phyloP scores from a whole-genome alignment of 2,888 invertebrate species.

The Anticlea derivata region DNA sequence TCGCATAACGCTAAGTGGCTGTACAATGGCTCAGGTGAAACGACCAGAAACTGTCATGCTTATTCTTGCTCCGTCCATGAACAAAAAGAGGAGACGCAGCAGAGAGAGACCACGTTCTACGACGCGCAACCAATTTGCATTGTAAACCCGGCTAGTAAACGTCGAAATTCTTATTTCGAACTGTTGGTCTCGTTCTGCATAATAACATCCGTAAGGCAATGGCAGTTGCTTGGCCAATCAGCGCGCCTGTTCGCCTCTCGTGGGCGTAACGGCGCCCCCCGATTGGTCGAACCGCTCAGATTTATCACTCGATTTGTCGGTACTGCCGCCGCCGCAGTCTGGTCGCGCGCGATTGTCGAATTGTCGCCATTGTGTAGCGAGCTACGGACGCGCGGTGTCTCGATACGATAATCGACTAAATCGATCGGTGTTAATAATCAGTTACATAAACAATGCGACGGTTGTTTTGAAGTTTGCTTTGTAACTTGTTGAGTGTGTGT shows the following conservation, averaged over 20 bases:
- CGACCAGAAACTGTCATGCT: constrained; percentile 57
- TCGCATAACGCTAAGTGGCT: constrained; percentile 54
- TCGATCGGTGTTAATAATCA: constrained; percentile 59
- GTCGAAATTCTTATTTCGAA: constrained; percentile 81
- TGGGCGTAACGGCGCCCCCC: constrained; percentile 70
- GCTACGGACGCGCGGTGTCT: constrained; percentile 66
- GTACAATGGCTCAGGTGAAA: constrained; percentile 54
- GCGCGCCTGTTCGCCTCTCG: constrained; percentile 64
- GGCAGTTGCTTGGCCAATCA: constrained; percentile 81
- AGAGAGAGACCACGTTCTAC: constrained; percentile 70
- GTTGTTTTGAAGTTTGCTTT: constrained; percentile 43
- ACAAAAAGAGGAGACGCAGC: constrained; percentile 59
- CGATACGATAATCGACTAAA: constrained; percentile 64
- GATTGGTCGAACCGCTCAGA: constrained; percentile 70
- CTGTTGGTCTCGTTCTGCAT: constrained; percentile 81
- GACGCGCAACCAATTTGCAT: constrained; percentile 80
- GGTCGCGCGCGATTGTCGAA: constrained; percentile 77
- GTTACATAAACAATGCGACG: constrained; percentile 54
- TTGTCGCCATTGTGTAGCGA: constrained; percentile 80
- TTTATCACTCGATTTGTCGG: constrained; percentile 81
- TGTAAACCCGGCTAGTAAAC: constrained; percentile 75
- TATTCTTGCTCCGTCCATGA: constrained; percentile 59
- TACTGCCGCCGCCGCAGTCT: constrained; percentile 76
- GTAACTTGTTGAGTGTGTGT: constrained; percentile 43
- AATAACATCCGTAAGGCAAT: constrained; percentile 82